Evolutionary conservation across 1,140 invertebrate genomes (phyloP), one percentile per base, ranked within the genome.

Genomic region (Glomeris maerens): DNA sequence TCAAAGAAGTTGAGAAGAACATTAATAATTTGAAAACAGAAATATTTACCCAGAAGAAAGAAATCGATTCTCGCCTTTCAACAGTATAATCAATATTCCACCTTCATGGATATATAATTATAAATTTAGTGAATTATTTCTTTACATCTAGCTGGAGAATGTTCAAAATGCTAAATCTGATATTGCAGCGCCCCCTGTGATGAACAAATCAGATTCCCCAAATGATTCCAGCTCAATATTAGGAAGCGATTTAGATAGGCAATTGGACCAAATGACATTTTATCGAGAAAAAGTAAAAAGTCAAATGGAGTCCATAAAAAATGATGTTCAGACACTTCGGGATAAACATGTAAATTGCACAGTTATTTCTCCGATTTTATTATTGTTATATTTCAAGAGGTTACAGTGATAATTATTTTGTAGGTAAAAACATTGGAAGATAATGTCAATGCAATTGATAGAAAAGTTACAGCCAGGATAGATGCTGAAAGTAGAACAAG

Each of bases 221-320:
- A n/a, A n/a, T n/a, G n/a, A n/a, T n/a, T n/a, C n/a, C n/a, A n/a
- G n/a, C n/a, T n/a, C n/a, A 42, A 58, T 58, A 38, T 50, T 58
- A 53, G 57, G 57, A 10, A 53, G 57, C 47, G 50, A 57, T 26
- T 41, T 57, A 42, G 49, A 55, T 21, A 55, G 53, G 36, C 5
- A 42, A 42, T 4, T 42, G 5, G 40, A 42, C 25, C 20, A 42
- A 0, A 28, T 60, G 0, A 27, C 49, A 17, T 60, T 60, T 52
- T 47, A 45, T 10, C 58, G 59, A 22, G 57, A 59, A 23, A 38
- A 53, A 7, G 55, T 60, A 27, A 58, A 59, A 49, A 54, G 53
- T 21, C 55, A 60, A 41, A 52, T 60, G 1, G 54, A 60, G 26
- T 45, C 51, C 1, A 17, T 60, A 36, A 52, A 58, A 52, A 47